Percentiles rank a stretch among this genome's conserved stretches.
These are phyloP conservation scores for Athalia rosae DNA, from an alignment of 2,888 invertebrate species.

Conservation along the genomic window DNA sequence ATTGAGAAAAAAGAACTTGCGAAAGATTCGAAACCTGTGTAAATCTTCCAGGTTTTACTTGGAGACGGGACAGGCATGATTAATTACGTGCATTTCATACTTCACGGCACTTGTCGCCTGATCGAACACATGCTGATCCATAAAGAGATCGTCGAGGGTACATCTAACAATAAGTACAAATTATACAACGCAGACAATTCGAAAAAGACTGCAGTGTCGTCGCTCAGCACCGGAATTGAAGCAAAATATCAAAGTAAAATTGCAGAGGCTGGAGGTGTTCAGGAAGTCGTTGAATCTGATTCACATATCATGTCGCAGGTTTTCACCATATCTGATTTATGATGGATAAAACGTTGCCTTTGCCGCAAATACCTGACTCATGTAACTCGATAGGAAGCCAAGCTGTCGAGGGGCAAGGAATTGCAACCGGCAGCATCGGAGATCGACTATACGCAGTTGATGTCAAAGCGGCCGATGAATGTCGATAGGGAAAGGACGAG, in stretches of 20 bases:
- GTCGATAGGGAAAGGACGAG: slow-evolving; percentile 61
- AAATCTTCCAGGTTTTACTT: slow-evolving; percentile 60
- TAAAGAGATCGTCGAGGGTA: slow-evolving; percentile 68
- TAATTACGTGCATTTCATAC: slow-evolving; percentile 76
- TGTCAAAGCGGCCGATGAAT: slow-evolving; percentile 46
- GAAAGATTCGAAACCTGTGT: neutral
- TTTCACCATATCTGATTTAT: neutral
- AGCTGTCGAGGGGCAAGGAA: neutral
- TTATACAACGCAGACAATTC: slow-evolving; percentile 72
- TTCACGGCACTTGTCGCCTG: slow-evolving; percentile 78
- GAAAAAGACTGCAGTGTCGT: neutral
- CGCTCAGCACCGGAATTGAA: neutral
- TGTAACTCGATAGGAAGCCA: neutral
- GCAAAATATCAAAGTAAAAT: neutral
- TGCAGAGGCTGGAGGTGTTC: neutral
- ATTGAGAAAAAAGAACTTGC: neutral
- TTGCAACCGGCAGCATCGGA: slow-evolving; percentile 30
- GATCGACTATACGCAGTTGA: slow-evolving; percentile 49
- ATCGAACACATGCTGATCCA: slow-evolving; percentile 77
- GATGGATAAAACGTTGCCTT: neutral
- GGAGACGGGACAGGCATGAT: slow-evolving; percentile 69
- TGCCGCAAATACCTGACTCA: too few relatives aligned
- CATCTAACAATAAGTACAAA: slow-evolving; percentile 73
- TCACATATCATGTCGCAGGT: slow-evolving; percentile 10
- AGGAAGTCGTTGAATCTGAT: neutral